These are phyloP conservation scores for Tylochromis polylepis DNA, from an alignment of 2,113 vertebrate species.

Conservation along the genomic window DNA sequence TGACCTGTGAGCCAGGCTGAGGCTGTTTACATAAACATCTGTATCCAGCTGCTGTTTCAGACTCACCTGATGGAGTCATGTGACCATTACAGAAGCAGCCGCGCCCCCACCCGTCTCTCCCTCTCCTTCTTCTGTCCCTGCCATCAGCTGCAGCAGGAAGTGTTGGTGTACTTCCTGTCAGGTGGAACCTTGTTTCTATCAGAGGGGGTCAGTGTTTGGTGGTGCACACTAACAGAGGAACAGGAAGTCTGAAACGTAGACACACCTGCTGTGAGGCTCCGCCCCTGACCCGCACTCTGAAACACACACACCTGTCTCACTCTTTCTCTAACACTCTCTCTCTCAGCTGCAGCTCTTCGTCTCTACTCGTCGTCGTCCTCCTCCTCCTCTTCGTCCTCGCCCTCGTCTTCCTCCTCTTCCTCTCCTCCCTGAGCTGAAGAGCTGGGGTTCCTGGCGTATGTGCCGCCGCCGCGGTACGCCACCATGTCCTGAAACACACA, in stretches of 20 bases:
- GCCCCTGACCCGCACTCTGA: slow-evolving; percentile 19
- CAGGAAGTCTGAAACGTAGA: not conserved
- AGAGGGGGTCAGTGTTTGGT: not conserved
- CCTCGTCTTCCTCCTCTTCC: slow-evolving; percentile 54
- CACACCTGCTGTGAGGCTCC: not conserved
- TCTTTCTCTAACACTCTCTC: not conserved
- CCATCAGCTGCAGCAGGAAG: not conserved
- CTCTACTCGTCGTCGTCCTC: slow-evolving; percentile 61
- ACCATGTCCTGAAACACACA: slow-evolving; percentile 59
- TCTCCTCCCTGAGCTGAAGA: slow-evolving; percentile 56
- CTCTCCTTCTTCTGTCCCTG: not conserved
- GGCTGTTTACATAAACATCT: not conserved
- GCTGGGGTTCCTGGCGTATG: slow-evolving; percentile 45
- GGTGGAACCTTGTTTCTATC: not conserved
- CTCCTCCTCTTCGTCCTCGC: slow-evolving; percentile 51
- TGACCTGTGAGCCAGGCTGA: not conserved
- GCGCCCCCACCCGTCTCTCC: not conserved
- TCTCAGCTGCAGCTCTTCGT: not conserved
- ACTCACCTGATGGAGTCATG: not conserved
- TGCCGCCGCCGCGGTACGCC: slow-evolving; percentile 63
- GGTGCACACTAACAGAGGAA: not conserved
- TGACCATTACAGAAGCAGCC: rapidly evolving
- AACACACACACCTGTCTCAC: slow-evolving; percentile 12
- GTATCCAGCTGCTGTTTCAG: not conserved
- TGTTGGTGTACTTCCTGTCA: not conserved